These are phyloP conservation scores for Leucophenga varia DNA, from an alignment of 1,140 invertebrate species.

Conservation along the genomic window DNA sequence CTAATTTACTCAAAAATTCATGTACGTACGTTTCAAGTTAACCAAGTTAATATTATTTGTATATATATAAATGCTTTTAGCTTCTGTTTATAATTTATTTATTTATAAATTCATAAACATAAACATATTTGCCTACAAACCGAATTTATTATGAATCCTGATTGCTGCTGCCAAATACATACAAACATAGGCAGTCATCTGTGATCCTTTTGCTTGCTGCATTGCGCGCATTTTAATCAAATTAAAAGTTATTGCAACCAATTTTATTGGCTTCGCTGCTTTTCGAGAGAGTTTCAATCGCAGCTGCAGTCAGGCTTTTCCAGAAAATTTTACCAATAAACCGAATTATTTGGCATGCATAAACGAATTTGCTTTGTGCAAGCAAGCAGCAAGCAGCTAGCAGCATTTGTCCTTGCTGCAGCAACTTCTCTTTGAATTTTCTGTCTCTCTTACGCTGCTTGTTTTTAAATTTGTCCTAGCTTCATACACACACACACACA, in stretches of 20 bases:
- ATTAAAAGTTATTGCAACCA: slow-evolving; percentile 46
- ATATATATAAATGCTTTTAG: slow-evolving; percentile 8
- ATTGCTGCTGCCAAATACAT: too few relatives aligned
- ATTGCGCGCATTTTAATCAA: slow-evolving; percentile 52
- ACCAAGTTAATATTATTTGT: too few relatives aligned
- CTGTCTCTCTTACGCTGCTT: too few relatives aligned
- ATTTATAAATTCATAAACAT: slow-evolving; percentile 48
- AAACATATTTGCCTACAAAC: slow-evolving; percentile 42
- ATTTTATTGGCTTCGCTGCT: slow-evolving; percentile 10
- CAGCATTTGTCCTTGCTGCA: too few relatives aligned
- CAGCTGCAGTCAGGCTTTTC: too few relatives aligned
- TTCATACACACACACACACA: too few relatives aligned
- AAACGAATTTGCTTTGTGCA: slow-evolving; percentile 40
- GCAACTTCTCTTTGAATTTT: too few relatives aligned
- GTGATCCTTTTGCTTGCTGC: slow-evolving; percentile 6
- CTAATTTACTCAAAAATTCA: too few relatives aligned
- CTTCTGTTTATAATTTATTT: slow-evolving; percentile 17
- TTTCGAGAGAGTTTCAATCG: too few relatives aligned
- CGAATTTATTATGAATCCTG: slow-evolving; percentile 50
- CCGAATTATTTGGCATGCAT: slow-evolving; percentile 53
- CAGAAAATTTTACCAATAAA: slow-evolving; percentile 30
- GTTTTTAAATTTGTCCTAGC: too few relatives aligned
- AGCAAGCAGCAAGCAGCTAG: too few relatives aligned
- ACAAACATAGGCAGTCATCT: background rate
- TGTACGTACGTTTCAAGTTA: too few relatives aligned